Conservation (phyloP, 2,797 vertebrate genomes). For the Neosalanx taihuensis region DNA sequence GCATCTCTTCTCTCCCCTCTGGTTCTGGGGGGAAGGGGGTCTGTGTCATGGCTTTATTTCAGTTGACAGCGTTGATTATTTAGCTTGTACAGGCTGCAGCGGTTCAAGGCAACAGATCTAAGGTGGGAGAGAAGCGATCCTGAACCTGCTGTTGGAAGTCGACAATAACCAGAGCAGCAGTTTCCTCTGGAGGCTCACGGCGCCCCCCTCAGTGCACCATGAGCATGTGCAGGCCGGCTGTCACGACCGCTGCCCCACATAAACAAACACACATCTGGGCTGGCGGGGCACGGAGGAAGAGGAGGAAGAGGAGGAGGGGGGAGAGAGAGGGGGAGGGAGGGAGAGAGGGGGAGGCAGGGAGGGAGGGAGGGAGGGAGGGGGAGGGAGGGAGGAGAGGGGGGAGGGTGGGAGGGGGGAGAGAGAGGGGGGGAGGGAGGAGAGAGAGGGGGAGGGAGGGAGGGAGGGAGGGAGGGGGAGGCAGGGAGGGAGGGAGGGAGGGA, state of each 20-base stretch:
- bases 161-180: slow-evolving; percentile 14
- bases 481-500: too few relatives aligned
- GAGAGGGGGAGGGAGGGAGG: too few relatives aligned
- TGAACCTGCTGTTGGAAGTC: slow-evolving; percentile 11
- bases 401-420: too few relatives aligned
- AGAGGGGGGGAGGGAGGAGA: too few relatives aligned
- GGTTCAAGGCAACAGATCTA: neutral
- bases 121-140: neutral
- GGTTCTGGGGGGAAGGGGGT: neutral
- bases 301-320: too few relatives aligned
- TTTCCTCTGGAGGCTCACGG: slow-evolving; percentile 16
- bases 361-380: too few relatives aligned
- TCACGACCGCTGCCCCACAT: slow-evolving; percentile 46
- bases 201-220: slow-evolving; percentile 41
- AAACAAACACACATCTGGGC: slow-evolving; percentile 71
- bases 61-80: neutral
- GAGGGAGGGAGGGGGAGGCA: too few relatives aligned
- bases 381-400: neutral
- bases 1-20: too few relatives aligned
- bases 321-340: too few relatives aligned
- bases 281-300: slow-evolving; percentile 26
- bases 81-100: neutral
- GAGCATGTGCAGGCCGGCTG: slow-evolving; percentile 44
- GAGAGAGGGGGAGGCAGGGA: too few relatives aligned
- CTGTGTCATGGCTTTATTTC: neutral